Evolutionary conservation across 2,113 vertebrate species (phyloP).

Genomic region (Tragelaphus scriptus): DNA sequence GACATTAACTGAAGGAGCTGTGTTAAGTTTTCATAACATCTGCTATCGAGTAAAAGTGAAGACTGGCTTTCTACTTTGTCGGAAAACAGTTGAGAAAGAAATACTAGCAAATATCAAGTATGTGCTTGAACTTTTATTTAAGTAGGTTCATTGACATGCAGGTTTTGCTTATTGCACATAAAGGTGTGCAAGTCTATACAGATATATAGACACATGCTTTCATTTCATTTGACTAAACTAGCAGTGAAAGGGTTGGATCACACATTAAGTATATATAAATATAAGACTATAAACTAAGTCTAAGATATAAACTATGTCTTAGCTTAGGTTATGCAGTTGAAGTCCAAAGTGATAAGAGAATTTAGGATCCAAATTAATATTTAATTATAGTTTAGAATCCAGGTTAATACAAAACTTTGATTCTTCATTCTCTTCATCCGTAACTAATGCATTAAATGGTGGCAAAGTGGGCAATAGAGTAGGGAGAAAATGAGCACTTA

Average conservation of each 20-base stretch:
- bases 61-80: slow-evolving; percentile 62
- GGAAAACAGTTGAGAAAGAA: slow-evolving; percentile 69
- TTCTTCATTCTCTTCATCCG: background rate
- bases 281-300: background rate
- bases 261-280: background rate
- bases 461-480: background rate
- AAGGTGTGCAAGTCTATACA: background rate
- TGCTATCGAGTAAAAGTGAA: slow-evolving; percentile 78
- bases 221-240: slow-evolving; percentile 13
- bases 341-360: background rate
- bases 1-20: background rate
- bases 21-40: slow-evolving; percentile 81
- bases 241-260: background rate
- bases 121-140: slow-evolving; percentile 20
- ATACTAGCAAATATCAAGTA: slow-evolving; percentile 81
- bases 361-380: background rate
- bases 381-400: background rate
- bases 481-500: background rate
- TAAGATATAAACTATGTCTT: background rate
- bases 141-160: background rate
- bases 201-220: background rate
- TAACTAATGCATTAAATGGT: background rate
- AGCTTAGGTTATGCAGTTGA: background rate
- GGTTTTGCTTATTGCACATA: background rate
- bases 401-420: background rate